A percentile compares a stretch with the other conserved stretches of the same genome.
phyloP scores from a whole-genome alignment of 2,113 vertebrate species.

The Carettochelys insculpta region DNA sequence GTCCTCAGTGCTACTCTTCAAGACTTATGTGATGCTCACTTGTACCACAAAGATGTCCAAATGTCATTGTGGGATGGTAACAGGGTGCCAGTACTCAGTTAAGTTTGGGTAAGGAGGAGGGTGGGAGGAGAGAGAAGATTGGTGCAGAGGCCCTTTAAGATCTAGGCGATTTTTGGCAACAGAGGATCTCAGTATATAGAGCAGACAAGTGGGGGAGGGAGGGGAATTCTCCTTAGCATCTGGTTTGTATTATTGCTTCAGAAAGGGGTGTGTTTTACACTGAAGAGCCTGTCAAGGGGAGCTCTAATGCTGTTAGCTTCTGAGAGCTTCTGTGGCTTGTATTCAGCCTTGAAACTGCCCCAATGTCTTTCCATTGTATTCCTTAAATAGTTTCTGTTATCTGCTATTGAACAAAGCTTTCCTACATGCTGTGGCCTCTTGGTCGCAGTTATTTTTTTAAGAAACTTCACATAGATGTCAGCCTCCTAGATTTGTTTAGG shows the following conservation, averaged over 20 bases:
- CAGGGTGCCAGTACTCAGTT: not conserved
- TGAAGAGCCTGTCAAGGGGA: not conserved
- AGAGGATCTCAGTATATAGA: conserved; percentile 66
- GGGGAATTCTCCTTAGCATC: conserved; percentile 70
- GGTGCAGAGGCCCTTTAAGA: conserved; percentile 70
- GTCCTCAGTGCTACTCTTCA: not conserved
- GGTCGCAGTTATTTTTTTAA: not conserved
- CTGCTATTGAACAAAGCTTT: not conserved
- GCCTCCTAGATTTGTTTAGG: not conserved
- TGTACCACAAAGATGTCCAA: fast-evolving
- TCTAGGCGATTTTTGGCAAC: conserved; percentile 63
- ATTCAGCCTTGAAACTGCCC: not conserved
- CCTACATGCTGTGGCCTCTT: not conserved
- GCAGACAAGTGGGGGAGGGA: conserved; percentile 59
- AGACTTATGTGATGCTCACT: fast-evolving
- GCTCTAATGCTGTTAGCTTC: not conserved
- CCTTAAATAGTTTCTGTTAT: not conserved
- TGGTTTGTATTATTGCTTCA: conserved; percentile 78
- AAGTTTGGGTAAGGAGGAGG: conserved; percentile 16
- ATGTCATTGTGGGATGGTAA: fast-evolving
- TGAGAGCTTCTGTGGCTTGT: not conserved
- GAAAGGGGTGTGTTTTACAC: conserved; percentile 70
- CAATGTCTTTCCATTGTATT: not conserved
- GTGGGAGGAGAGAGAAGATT: conserved; percentile 18
- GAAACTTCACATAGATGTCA: not conserved